Evolutionary conservation across 2,113 vertebrate species (phyloP).

Genomic region (Chitala chitala): DNA sequence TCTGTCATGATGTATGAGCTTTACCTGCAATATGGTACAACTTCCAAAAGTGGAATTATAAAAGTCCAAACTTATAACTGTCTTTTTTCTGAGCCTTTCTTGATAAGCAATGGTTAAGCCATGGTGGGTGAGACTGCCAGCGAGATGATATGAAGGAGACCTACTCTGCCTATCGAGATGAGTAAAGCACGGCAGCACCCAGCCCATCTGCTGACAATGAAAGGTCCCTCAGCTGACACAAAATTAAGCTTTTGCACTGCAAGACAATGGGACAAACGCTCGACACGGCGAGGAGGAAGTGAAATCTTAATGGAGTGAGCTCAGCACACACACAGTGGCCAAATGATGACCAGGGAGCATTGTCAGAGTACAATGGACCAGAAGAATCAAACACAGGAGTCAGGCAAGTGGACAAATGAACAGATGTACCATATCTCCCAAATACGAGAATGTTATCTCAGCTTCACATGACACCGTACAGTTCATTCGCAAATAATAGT

Average conservation of each 20-base stretch:
- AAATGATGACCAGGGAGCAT: slow-evolving; percentile 19
- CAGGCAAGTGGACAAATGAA: slow-evolving; percentile 1
- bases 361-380: slow-evolving; percentile 20
- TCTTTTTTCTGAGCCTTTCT: neutral
- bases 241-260: slow-evolving; percentile 6
- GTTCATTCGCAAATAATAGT: slow-evolving; percentile 15
- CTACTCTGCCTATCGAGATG: slow-evolving; percentile 6
- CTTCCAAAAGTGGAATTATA: no score
- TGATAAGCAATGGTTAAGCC: neutral
- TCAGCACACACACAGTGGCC: neutral
- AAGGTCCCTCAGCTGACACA: no score
- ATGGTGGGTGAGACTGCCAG: no score
- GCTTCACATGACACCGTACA: slow-evolving; percentile 27
- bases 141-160: neutral
- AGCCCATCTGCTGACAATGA: no score
- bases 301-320: slow-evolving; percentile 10
- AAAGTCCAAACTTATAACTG: no score
- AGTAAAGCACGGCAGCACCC: neutral
- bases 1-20: no score
- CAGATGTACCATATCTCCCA: slow-evolving; percentile 10
- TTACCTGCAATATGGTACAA: no score
- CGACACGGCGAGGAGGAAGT: neutral
- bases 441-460: slow-evolving; percentile 35
- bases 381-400: neutral
- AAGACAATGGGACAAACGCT: slow-evolving; percentile 20